Evolutionary conservation across 2,888 invertebrate genomes (phyloP), one percentile per base, ranked within the genome.

Genomic region (Drosophila meridiana): DNA sequence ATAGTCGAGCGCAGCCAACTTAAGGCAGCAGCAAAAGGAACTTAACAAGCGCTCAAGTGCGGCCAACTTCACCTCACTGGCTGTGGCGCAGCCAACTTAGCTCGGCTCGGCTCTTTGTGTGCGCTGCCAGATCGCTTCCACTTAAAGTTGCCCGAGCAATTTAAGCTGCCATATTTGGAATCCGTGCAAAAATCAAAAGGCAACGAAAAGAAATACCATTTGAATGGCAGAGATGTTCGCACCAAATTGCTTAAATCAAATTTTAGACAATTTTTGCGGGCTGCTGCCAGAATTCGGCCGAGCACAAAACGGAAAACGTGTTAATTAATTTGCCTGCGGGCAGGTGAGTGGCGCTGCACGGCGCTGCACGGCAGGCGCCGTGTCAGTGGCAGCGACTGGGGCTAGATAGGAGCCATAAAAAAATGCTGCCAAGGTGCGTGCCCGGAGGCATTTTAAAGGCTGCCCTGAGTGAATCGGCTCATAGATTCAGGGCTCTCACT

Each of bases 301-400:
- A 13, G 20, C n/a, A 20, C 11, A 76, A 80, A 76, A 68, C 56
- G 56, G 71, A 82, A 68, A 72, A 74, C 59, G 77, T 77, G 79
- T 83, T 83, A 83, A 83, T 83, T 83, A 83, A 87, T 85, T 85
- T 80, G 68, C 72, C 69, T n/a, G 32, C 34, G 42, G 28, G 40
- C 62, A 34, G 60, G 14, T 13, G 40, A 7, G 4, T 6, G 9
- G 43, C 43, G n/a, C 11, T 11, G 7, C 13, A 11, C 36, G 2
- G 28, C 47, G 36, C 14, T 1, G 14, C 26, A 6, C 42, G 3
- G 43, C 43, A 20, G 43, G 20, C 6, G 42, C 40, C 2, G 34
- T 1, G 13, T 1, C 40, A 14, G 40, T 5, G 1, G 11, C 40
- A 14, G 40, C 2, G 38, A 0, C 38, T 14, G 38, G 20, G 20